Evolutionary conservation across 2,797 vertebrate species (phyloP).

Genomic region (Phyllotis vaccarum): DNA sequence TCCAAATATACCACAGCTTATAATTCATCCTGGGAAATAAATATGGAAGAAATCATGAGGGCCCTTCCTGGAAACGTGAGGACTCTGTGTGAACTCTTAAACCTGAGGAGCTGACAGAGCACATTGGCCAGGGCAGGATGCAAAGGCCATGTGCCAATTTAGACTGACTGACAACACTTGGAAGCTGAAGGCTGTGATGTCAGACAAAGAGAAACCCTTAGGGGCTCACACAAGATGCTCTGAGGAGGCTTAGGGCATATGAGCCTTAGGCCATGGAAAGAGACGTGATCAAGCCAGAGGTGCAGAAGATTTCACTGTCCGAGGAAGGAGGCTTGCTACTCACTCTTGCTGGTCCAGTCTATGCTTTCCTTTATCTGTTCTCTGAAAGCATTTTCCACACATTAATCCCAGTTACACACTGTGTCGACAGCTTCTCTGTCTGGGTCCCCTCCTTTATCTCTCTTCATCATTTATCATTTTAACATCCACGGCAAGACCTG

Average conservation of each 20-base stretch:
- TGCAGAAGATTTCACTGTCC: not conserved
- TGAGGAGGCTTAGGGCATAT: not conserved
- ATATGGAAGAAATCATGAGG: conserved; percentile 17
- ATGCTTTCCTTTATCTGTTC: not conserved
- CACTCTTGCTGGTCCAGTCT: not conserved
- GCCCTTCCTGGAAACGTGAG: not conserved
- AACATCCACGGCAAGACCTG: not conserved
- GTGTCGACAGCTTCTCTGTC: not conserved
- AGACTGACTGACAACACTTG: not conserved
- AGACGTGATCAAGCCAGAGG: not conserved
- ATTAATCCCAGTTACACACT: not conserved
- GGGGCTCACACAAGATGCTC: not conserved
- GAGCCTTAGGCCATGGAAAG: not conserved
- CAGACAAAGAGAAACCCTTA: conserved; percentile 33
- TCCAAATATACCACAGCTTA: conserved; percentile 43
- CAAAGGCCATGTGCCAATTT: not conserved
- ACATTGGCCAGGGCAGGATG: not conserved
- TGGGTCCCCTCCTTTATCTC: not conserved
- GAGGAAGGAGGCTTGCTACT: not conserved
- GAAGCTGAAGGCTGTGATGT: not conserved
- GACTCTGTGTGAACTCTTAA: conserved; percentile 18
- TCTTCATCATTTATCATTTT: not conserved
- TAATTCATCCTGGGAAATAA: not conserved
- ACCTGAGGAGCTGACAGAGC: not conserved
- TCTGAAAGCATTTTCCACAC: not conserved